A percentile compares a stretch with the other conserved stretches of the same genome.
These are phyloP conservation scores for Tanypteryx hageni DNA, from an alignment of 2,888 invertebrate species.

Conservation along the genomic window DNA sequence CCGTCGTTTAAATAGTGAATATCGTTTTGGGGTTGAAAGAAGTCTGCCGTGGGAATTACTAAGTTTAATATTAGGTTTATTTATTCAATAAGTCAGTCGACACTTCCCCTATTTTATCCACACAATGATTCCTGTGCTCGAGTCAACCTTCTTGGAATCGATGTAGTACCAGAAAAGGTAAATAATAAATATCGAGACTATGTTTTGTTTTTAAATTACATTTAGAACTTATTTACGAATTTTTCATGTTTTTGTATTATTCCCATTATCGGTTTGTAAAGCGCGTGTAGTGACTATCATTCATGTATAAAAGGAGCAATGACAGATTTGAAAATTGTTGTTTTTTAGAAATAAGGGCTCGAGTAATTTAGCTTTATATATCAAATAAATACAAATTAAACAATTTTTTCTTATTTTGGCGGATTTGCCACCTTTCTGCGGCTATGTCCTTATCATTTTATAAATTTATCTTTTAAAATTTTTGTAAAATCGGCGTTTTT, in stretches of 20 bases:
- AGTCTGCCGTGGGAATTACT: neutral
- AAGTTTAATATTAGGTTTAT: neutral
- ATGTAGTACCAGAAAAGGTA: constrained; percentile 27
- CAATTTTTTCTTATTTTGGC: no score
- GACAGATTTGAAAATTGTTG: no score
- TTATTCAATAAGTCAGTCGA: neutral
- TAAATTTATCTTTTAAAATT: no score
- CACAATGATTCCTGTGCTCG: neutral
- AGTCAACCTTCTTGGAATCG: constrained; percentile 12
- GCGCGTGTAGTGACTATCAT: neutral
- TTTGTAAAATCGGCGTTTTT: no score
- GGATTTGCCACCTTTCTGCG: no score
- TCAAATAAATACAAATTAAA: no score
- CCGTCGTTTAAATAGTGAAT: neutral
- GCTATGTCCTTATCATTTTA: no score
- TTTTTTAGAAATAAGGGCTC: no score
- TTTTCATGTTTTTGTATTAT: neutral
- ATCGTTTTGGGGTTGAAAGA: constrained; percentile 25
- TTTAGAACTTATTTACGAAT: neutral
- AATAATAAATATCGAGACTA: neutral
- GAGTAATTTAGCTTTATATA: no score
- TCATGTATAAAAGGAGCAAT: neutral
- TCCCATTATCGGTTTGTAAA: neutral
- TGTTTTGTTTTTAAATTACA: neutral
- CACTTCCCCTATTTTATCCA: neutral